Evolutionary conservation across 2,797 vertebrate species (phyloP).

Genomic region (Aselliscus stoliczkanus): DNA sequence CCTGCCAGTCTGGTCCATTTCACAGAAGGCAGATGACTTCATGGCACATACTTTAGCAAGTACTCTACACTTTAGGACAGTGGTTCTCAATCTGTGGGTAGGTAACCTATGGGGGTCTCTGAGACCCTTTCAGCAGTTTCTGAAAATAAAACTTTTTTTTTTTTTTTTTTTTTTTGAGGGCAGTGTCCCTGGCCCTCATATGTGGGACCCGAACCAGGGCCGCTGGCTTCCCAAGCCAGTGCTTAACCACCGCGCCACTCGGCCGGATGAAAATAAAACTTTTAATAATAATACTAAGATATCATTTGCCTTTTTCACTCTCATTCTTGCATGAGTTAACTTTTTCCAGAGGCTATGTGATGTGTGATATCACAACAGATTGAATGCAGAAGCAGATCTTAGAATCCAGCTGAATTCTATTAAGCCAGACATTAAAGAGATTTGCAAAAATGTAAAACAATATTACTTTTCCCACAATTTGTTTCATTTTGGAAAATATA

Average conservation of each 20-base stretch:
- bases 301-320: neutral
- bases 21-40: neutral
- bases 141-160: neutral
- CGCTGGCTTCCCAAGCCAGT: too few relatives aligned
- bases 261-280: neutral
- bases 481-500: slow-evolving; percentile 12
- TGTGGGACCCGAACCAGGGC: too few relatives aligned
- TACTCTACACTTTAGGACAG: neutral
- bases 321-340: neutral
- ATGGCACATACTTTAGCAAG: neutral
- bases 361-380: neutral
- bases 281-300: neutral
- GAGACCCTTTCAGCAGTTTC: neutral
- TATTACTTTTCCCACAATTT: neutral
- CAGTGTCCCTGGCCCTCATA: too few relatives aligned
- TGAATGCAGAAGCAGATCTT: neutral
- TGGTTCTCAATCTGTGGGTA: neutral
- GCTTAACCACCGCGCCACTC: too few relatives aligned
- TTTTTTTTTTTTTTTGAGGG: too few relatives aligned
- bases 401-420: slow-evolving; percentile 26
- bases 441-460: neutral
- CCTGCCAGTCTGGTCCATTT: neutral
- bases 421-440: neutral
- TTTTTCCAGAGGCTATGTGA: neutral
- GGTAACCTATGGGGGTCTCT: neutral